Conservation (phyloP, 2,113 vertebrate genomes). For the Formicarius rufipectus region DNA sequence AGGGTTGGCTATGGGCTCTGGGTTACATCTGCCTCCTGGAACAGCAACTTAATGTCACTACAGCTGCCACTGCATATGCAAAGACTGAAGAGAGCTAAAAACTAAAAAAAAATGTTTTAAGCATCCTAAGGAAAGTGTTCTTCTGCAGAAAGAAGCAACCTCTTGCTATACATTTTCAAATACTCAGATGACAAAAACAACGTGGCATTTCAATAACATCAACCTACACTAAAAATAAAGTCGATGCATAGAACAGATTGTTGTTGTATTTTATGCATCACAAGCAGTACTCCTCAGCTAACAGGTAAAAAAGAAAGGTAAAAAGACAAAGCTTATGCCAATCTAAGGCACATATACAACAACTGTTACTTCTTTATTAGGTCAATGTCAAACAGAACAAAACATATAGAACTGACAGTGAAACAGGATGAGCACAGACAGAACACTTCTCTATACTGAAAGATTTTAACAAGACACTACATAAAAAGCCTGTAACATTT, state of each 20-base stretch:
- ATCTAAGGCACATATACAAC: not conserved
- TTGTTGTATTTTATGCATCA: not conserved
- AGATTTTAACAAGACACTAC: not conserved
- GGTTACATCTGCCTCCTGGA: not conserved
- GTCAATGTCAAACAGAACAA: not conserved
- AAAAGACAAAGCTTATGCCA: not conserved
- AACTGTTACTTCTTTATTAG: not conserved
- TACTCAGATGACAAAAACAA: not conserved
- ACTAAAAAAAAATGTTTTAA: not conserved
- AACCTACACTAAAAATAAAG: not conserved
- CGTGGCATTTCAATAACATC: not conserved
- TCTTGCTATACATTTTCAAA: not conserved
- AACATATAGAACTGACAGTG: not conserved
- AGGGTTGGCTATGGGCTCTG: rapidly evolving
- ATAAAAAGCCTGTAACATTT: not conserved
- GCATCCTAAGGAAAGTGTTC: not conserved
- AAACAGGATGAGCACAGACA: not conserved
- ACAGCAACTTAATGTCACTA: not conserved
- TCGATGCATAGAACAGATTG: not conserved
- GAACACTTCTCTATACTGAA: not conserved
- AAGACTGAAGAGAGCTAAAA: not conserved
- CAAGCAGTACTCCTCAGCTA: not conserved
- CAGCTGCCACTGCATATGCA: not conserved
- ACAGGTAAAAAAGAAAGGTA: no score
- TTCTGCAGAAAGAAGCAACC: not conserved